Conservation (phyloP, 2,113 vertebrate species). For the Tricholaema leucomelas region DNA sequence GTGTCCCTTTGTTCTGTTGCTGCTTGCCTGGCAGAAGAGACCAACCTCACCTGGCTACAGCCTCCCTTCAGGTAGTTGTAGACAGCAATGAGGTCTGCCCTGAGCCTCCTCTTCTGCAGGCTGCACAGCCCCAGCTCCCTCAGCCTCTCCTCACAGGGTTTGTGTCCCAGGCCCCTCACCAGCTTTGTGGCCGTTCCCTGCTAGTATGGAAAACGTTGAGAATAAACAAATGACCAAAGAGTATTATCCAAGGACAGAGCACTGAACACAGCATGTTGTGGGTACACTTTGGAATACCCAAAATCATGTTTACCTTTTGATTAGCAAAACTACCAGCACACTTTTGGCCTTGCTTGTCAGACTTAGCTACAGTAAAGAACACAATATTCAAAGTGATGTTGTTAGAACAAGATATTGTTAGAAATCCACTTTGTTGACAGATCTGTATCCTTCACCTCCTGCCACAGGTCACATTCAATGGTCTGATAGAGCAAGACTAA, state of each 20-base stretch:
- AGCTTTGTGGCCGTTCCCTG: too few species aligned
- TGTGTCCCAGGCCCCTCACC: too few species aligned
- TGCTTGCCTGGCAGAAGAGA: too few species aligned
- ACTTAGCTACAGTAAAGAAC: not conserved
- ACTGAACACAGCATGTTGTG: not conserved
- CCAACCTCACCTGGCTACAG: too few species aligned
- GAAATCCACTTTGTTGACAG: constrained; percentile 1
- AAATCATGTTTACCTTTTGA: not conserved
- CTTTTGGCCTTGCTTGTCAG: not conserved
- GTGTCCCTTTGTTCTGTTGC: too few species aligned
- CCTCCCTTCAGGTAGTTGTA: too few species aligned
- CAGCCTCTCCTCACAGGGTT: too few species aligned
- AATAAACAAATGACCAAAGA: not conserved
- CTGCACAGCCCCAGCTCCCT: too few species aligned
- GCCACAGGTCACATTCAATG: constrained; percentile 7
- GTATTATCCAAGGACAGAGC: not conserved
- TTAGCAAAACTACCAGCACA: not conserved
- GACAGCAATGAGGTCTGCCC: too few species aligned
- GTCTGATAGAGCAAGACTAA: not conserved
- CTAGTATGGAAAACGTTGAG: not conserved
- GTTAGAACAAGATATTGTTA: not conserved
- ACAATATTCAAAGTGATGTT: not conserved
- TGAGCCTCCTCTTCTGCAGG: too few species aligned
- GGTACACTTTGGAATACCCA: not conserved
- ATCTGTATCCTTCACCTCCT: constrained; percentile 29